These are phyloP conservation scores for Coelopa frigida DNA, from an alignment of 1,140 invertebrate species.

Conservation along the genomic window DNA sequence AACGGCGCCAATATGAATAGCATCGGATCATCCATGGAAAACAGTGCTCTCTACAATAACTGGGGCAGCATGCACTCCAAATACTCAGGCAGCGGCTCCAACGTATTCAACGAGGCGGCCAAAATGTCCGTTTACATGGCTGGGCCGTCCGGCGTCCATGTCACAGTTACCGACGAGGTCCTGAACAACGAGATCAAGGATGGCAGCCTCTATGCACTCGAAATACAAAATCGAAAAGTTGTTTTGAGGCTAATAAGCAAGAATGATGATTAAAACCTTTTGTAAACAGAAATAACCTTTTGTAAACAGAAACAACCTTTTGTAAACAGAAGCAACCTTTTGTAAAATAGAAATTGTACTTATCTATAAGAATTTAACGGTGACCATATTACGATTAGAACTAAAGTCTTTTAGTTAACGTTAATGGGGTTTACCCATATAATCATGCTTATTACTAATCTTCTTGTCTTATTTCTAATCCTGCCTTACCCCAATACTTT, in stretches of 20 bases:
- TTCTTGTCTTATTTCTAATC: no score
- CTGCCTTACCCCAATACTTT: no score
- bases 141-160: constrained; percentile 66
- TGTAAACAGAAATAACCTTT: neutral
- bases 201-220: constrained; percentile 56
- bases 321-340: neutral
- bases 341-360: no score
- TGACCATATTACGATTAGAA: no score
- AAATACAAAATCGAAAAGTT: constrained; percentile 46
- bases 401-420: no score
- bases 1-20: constrained; percentile 21
- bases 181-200: constrained; percentile 56
- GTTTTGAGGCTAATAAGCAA: constrained; percentile 41
- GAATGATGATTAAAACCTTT: constrained; percentile 25
- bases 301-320: neutral
- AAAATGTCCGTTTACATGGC: constrained; percentile 54
- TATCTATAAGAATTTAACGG: no score
- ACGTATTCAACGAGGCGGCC: constrained; percentile 45
- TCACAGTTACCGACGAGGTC: constrained; percentile 68
- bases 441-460: no score
- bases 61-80: constrained; percentile 42
- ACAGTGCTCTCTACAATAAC: constrained; percentile 23
- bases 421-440: no score
- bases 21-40: constrained; percentile 13
- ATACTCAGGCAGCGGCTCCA: constrained; percentile 43